Conservation (phyloP, 2,888 invertebrate species). For the Pristionchus maxplancki region DNA sequence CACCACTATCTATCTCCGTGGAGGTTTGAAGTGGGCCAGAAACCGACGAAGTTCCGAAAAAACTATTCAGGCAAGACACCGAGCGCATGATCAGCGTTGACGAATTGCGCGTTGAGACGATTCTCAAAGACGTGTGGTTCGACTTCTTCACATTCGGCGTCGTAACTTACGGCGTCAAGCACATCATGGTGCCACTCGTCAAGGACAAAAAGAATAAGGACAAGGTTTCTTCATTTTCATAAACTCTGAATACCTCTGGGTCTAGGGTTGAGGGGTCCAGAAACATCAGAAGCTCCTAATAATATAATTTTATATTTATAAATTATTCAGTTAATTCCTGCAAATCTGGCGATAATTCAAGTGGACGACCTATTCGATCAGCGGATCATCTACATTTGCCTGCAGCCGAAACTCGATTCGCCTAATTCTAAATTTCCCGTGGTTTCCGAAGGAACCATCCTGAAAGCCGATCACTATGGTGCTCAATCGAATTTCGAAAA, state of each 20-base stretch:
- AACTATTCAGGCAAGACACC: not conserved
- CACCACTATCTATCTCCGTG: too few relatives aligned
- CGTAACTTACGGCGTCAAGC: not conserved
- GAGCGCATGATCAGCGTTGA: not conserved
- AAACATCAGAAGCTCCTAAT: too few relatives aligned
- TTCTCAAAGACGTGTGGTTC: not conserved
- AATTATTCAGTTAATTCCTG: not conserved
- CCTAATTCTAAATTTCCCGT: not conserved
- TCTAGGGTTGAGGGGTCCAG: too few relatives aligned
- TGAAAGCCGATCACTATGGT: not conserved
- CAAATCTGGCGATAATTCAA: not conserved
- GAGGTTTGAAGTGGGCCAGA: too few relatives aligned
- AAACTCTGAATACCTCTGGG: too few relatives aligned
- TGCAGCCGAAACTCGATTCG: not conserved
- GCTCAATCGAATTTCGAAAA: too few relatives aligned
- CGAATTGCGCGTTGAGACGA: not conserved
- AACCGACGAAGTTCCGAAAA: not conserved
- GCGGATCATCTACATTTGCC: not conserved
- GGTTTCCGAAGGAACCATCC: not conserved
- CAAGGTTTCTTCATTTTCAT: not conserved
- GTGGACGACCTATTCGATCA: not conserved
- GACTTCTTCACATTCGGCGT: not conserved
- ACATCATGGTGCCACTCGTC: not conserved
- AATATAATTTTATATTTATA: too few relatives aligned
- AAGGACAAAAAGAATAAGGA: not conserved